These are phyloP conservation scores for Malurus leucopterus DNA, from an alignment of 2,797 vertebrate species.

Conservation along the genomic window DNA sequence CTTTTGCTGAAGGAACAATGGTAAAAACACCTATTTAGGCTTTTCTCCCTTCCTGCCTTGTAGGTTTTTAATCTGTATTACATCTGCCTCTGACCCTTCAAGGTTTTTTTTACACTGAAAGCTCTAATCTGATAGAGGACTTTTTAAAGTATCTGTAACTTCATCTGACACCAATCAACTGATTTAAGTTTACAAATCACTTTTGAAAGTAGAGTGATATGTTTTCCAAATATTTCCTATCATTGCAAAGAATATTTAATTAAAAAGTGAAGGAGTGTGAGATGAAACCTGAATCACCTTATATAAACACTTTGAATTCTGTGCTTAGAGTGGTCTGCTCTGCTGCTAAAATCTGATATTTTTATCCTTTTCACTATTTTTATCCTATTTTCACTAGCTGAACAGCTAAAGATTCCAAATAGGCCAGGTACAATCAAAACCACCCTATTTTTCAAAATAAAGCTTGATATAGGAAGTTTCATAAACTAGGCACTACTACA, in stretches of 20 bases:
- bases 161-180: neutral
- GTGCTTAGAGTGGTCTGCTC: neutral
- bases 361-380: neutral
- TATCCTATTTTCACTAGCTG: neutral
- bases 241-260: neutral
- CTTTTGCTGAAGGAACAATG: neutral
- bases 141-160: neutral
- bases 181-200: neutral
- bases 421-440: neutral
- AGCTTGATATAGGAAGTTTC: neutral
- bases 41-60: neutral
- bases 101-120: neutral
- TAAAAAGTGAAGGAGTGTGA: neutral
- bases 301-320: neutral
- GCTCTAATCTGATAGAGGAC: neutral
- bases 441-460: neutral
- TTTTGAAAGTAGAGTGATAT: neutral
- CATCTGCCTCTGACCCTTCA: neutral
- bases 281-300: neutral
- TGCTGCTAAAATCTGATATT: neutral
- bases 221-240: neutral
- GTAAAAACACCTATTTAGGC: neutral
- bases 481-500: neutral
- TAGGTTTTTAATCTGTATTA: neutral
- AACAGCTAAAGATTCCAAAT: neutral